These are phyloP conservation scores for Muntiacus muntjak DNA, from an alignment of 2,113 vertebrate genomes.

Conservation along the genomic window DNA sequence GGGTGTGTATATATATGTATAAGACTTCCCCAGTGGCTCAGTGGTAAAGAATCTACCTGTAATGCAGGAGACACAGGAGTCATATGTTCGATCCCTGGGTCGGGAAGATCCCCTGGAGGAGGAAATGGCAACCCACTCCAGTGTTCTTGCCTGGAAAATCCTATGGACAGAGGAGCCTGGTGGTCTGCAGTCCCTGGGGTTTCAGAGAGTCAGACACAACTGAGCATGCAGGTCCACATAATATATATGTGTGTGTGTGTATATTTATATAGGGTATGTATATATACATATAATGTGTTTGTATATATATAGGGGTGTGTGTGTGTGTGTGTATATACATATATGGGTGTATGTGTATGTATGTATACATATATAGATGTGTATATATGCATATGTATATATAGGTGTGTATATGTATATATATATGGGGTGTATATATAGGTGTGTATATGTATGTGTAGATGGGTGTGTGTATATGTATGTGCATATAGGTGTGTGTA, in stretches of 20 bases:
- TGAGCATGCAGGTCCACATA: background rate
- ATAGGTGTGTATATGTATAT: too few species aligned
- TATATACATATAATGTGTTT: too few species aligned
- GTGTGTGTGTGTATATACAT: too few species aligned
- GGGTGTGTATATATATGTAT: background rate
- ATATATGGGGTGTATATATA: too few species aligned
- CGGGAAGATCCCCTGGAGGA: background rate
- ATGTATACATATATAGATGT: too few species aligned
- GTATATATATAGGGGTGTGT: too few species aligned
- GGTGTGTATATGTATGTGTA: too few species aligned
- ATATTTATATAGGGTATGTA: too few species aligned
- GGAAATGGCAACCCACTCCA: background rate
- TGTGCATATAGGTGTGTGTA: too few species aligned
- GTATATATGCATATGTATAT: too few species aligned
- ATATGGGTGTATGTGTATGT: too few species aligned
- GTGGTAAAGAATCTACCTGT: background rate
- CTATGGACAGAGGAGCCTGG: background rate
- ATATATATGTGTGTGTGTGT: background rate
- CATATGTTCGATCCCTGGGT: background rate
- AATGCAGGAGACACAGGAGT: background rate
- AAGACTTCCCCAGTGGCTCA: background rate
- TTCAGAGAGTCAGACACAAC: fast-evolving
- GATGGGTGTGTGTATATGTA: too few species aligned
- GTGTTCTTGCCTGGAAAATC: background rate
- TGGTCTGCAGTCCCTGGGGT: background rate